Evolutionary conservation across 1,140 invertebrate species (phyloP), one percentile per base, ranked within the genome.

Genomic region (Neoseiulus cucumeris): DNA sequence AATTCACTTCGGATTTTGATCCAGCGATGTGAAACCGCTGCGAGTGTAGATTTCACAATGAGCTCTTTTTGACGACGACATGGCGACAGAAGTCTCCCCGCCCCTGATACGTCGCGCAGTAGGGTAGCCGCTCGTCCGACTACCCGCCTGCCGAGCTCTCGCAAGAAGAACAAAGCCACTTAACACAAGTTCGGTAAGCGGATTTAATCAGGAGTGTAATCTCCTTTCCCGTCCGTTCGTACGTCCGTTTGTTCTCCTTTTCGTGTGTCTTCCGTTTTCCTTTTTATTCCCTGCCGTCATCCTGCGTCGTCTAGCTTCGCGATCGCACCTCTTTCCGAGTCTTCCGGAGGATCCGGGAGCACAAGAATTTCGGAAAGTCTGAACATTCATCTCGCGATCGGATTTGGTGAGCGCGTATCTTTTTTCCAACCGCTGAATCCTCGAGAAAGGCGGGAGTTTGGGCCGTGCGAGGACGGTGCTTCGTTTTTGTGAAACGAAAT

Each of bases 181-280:
- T 59, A 29, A 25, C 51, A 59, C 14, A 59, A 59, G 51, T 59
- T 59, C 51, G 12, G 22, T 59, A 59, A 59, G 25, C 51, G 51
- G 51, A 59, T 59, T 25, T 59, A 59, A 59, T 25, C 51, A 59
- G 22, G 51, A 25, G 51, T 20, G 22, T 17, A 29, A 25, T 59
- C 45, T 14, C n/a, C 45, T 47, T 20, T 7, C 14, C 28, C 45
- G 7, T 20, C 18, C 18, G 45, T 7, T 22, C 45, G 7, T 47
- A 4, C 45, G 14, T 47, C 45, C 18, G 18, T 59, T 25, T 9
- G 14, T 33, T 25, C 51, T 17, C 14, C 51, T 59, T 17, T 59
- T 59, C 25, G 33, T 59, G 22, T 33, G 33, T 33, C 51, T 59
- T 20, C 22, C 1, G 22, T 25, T 59, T 20, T 17, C 4, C 22